A percentile compares a stretch with the other conserved stretches of the same genome.
Conservation (phyloP, 1,140 invertebrate genomes). For the Drosophila yakuba region DNA sequence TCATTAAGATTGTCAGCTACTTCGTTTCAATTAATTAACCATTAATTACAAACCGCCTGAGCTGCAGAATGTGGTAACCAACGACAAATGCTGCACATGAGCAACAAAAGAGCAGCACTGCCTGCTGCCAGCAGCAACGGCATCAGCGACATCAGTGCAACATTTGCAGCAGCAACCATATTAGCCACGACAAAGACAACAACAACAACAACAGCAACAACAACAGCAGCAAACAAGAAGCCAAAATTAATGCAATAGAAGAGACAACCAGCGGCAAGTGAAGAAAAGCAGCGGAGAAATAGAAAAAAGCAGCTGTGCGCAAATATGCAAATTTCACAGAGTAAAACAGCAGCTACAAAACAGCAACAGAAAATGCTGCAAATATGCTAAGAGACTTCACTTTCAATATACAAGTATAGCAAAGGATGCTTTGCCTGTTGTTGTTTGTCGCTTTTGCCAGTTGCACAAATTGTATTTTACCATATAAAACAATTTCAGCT, state of each 20-base stretch:
- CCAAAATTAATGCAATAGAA: constrained; percentile 81
- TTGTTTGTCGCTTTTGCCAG: constrained; percentile 80
- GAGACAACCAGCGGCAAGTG: constrained; percentile 65
- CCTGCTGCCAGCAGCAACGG: constrained; percentile 4
- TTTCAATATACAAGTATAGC: constrained; percentile 71
- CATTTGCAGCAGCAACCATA: constrained; percentile 53
- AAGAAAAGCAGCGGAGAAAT: constrained; percentile 67
- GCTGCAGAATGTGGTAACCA: constrained; percentile 81
- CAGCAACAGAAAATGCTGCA: constrained; percentile 53
- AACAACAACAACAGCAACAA: constrained; percentile 27
- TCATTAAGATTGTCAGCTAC: constrained; percentile 83
- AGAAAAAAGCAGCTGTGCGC: constrained; percentile 78
- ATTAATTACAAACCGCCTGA: constrained; percentile 82
- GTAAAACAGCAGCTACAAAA: constrained; percentile 63
- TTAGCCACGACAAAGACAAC: constrained; percentile 56
- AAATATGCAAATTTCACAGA: constrained; percentile 80
- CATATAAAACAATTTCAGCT: constrained; percentile 81
- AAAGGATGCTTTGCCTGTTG: constrained; percentile 72
- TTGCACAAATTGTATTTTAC: constrained; percentile 83
- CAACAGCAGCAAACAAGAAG: constrained; percentile 63
- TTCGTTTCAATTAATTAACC: constrained; percentile 84
- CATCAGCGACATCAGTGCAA: constrained; percentile 13
- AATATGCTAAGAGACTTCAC: constrained; percentile 83
- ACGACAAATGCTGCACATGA: constrained; percentile 79
- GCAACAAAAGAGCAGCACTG: constrained; percentile 50